Evolutionary conservation across 2,113 vertebrate genomes (phyloP), one percentile per base, ranked within the genome.

Genomic region (Nothocercus nigrocapillus): DNA sequence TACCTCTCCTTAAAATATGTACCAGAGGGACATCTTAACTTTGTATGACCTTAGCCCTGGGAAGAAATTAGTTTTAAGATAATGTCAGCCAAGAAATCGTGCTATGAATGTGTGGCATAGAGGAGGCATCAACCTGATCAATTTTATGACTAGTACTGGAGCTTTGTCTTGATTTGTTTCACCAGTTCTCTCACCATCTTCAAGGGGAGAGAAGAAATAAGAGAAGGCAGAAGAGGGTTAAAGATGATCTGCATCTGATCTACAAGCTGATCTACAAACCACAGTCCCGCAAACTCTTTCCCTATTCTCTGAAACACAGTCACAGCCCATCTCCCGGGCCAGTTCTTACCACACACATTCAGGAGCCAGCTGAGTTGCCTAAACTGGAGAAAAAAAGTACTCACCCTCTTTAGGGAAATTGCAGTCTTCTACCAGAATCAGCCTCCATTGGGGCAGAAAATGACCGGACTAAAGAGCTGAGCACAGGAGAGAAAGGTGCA

Each of bases 161-260:
- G 70, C 76, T 83, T 85, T 81, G 32, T 47, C 74, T 70, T 53
- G 10, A 28, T 63, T 66, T 75, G 13, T 93, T 90, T 82, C 80
- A 70, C 27, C 61, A 59, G 0, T n/a, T 90, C 51, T 88, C 36
- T 40, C 58, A 9, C 28, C 91, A 32, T 19, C 34, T 18, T 58
- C 54, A 40, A 63, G 11, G 67, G 36, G 40, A 51, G n/a, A 70
- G 49, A 49, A 80, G 17, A 18, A 32, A 32, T 5, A 25, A 28
- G 54, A 20, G 62, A n/a, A 22, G 30, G 79, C 44, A 79, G 70
- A 40, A 76, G 20, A 59, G 7, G 30, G 63, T 13, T 25, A 30
- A 42, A 49, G 59, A 5, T 54, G 40, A 11, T 36, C 36, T 36
- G 8, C 36, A 36, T 36, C 36, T 36, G 36, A 36, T 36, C 36